Evolutionary conservation across 1,140 invertebrate species (phyloP), one percentile per base, ranked within the genome.

Genomic region (Hyposmocoma kahamanoa): DNA sequence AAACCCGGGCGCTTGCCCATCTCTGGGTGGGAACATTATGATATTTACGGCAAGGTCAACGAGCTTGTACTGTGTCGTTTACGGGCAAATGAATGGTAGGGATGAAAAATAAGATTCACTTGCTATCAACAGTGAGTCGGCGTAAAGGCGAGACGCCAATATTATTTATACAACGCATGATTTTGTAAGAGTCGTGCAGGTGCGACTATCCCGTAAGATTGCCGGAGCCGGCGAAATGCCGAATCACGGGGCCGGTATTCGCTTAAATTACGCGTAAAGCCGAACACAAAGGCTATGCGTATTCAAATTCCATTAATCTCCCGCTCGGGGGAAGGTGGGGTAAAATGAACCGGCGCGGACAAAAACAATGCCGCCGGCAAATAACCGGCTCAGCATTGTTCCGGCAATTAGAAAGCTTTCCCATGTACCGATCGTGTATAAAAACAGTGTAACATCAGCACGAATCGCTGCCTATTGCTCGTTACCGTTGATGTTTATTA

Each of bases 281-380:
- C 69, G 79, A 73, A 73, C 72, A 84, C 81, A 84, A 84, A 84
- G 81, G 77, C 73, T 81, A 81, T 84, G 75, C 81, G 77, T 83
- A 84, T 84, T 84, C 79, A 84, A 83, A 84, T 84, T 83, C 77
- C 81, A 84, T 84, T 84, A 84, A 83, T 84, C 78, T 83, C 79
- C 71, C 55, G 74, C 55, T 63, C 63, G 63, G 67, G 72, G 75
- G 67, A 72, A 66, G 72, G 73, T 72, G 73, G 76, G 75, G 75
- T 78, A 80, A 83, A 81, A 81, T 81, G 78, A 84, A 83, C 81
- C 77, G 71, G 72, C 68, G 60, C 77, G 79, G 79, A 84, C 81
- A 83, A 84, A 84, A 84, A 84, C 81, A 84, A 84, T 82, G 78
- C 78, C 81, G 74, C 75, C 66, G 75, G 81, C 81, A 74, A 82